A percentile compares a stretch with the other conserved stretches of the same genome.
Evolutionary conservation across 2,888 invertebrate species (phyloP).

Genomic region (Alcis repandata): DNA sequence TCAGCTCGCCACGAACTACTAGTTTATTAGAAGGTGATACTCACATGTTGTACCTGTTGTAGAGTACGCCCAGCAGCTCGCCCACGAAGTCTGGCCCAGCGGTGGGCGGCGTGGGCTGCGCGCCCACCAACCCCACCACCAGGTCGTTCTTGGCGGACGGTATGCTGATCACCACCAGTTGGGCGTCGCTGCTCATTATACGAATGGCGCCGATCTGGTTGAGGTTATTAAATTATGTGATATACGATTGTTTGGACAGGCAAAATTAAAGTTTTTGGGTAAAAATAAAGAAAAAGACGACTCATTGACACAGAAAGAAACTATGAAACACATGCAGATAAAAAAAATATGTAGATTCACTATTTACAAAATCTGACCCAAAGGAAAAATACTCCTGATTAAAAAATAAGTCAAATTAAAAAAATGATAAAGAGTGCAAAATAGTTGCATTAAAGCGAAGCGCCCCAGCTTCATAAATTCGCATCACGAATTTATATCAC

Average conservation of each 20-base stretch:
- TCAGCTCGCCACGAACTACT: not conserved
- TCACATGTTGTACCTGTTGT: constrained; percentile 92
- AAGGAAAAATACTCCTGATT: no score
- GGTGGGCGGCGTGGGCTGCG: constrained; percentile 47
- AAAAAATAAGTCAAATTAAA: no score
- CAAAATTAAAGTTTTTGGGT: no score
- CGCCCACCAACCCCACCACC: constrained; percentile 90
- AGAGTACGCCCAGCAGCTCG: constrained; percentile 94
- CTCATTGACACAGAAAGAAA: no score
- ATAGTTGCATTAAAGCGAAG: no score
- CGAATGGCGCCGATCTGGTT: constrained; percentile 92
- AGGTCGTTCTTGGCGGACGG: constrained; percentile 94
- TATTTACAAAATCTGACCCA: no score
- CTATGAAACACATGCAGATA: no score
- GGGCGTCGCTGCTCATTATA: constrained; percentile 94
- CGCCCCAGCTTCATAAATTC: no score
- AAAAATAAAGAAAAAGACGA: no score
- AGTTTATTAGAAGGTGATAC: constrained; percentile 67
- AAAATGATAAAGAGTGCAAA: no score
- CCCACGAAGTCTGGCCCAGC: constrained; percentile 90
- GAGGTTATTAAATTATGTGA: not conserved
- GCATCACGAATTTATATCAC: no score
- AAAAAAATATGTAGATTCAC: no score
- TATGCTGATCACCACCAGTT: constrained; percentile 94
- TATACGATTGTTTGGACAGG: not conserved